phyloP scores from a whole-genome alignment of 2,113 vertebrate species.

The Siphamia tubifer region DNA sequence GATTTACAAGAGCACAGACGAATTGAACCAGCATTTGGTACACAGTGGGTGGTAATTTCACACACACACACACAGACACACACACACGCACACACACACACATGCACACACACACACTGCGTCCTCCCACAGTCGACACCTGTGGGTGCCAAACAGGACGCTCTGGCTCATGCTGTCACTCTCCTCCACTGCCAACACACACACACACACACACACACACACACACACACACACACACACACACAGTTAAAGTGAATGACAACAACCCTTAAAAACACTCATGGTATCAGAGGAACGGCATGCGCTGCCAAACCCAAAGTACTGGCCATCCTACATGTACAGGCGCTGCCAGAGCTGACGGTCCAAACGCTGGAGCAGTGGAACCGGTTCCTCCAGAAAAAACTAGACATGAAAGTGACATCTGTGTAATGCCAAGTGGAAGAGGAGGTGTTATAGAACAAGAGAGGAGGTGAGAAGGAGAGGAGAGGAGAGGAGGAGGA shows the following conservation, averaged over 20 bases:
- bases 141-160: constrained; percentile 58
- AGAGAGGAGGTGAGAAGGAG: not conserved
- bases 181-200: constrained; percentile 54
- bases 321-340: not conserved
- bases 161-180: constrained; percentile 64
- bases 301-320: constrained; percentile 44
- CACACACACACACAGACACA: too few species aligned
- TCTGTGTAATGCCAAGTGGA: constrained; percentile 19
- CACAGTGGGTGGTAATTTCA: constrained; percentile 47
- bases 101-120: constrained; percentile 38
- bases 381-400: not conserved
- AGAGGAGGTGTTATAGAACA: not conserved
- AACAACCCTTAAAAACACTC: constrained; percentile 26
- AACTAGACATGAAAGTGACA: not conserved
- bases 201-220: constrained; percentile 44
- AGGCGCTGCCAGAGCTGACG: constrained; percentile 34
- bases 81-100: too few species aligned
- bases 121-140: constrained; percentile 69
- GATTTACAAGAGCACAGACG: constrained; percentile 35
- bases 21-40: constrained; percentile 52
- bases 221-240: constrained; percentile 41
- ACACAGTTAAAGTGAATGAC: constrained; percentile 26
- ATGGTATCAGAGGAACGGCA: constrained; percentile 13
- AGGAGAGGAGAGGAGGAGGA: too few species aligned
- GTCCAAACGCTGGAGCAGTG: constrained; percentile 3